Conservation (phyloP, 2,888 invertebrate genomes). For the Clunio marinus region DNA sequence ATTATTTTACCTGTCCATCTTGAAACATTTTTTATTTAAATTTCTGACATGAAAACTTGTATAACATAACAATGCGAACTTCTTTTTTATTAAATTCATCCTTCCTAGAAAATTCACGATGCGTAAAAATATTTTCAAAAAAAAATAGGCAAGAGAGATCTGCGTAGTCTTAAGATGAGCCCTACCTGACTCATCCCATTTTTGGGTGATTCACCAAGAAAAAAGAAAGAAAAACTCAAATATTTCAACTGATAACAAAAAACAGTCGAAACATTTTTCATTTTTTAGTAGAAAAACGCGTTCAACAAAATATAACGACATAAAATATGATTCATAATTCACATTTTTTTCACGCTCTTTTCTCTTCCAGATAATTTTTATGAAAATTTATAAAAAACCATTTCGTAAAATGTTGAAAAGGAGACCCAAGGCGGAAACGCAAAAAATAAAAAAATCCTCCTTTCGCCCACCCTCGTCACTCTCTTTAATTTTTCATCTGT, state of each 20-base stretch:
- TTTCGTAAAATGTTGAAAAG: neutral
- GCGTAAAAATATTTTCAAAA: neutral
- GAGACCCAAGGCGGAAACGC: neutral
- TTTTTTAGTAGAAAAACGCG: constrained; percentile 13
- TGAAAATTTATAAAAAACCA: neutral
- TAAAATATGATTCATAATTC: constrained; percentile 35
- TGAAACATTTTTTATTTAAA: too few species aligned
- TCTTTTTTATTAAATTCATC: neutral
- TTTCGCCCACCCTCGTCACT: constrained; percentile 1
- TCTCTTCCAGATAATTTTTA: neutral
- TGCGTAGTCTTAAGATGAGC: too few species aligned
- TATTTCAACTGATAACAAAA: constrained; percentile 25
- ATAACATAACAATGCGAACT: neutral
- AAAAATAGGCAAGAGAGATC: too few species aligned
- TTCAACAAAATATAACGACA: constrained; percentile 26
- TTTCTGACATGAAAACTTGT: too few species aligned
- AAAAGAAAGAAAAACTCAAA: constrained; percentile 2
- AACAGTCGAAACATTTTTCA: constrained; percentile 32
- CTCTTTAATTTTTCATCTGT: constrained; percentile 38
- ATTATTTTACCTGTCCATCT: neutral
- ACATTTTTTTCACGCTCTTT: constrained; percentile 10
- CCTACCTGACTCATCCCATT: too few species aligned
- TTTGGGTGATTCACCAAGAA: too few species aligned
- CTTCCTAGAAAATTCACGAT: neutral
- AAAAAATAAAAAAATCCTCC: constrained; percentile 22